Evolutionary conservation across 1,140 invertebrate genomes (phyloP), one percentile per base, ranked within the genome.

Genomic region (Anoplolepis gracilipes): DNA sequence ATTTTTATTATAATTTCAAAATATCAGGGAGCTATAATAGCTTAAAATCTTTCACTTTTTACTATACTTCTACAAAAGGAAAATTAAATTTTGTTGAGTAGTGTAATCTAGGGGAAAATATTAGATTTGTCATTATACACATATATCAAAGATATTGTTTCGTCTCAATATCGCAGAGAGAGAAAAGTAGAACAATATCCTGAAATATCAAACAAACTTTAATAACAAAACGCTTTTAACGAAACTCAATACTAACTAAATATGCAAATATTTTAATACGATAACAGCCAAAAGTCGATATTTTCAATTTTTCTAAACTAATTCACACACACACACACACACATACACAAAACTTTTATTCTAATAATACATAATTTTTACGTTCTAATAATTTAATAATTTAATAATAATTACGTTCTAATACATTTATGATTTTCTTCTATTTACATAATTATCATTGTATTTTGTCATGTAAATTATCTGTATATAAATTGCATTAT

Each of bases 41-140:
- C 22, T 59, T 28, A 22, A 19, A 13, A 76, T 65, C 13, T 49
- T 49, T 25, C 39, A 1, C 0, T 8, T 55, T 22, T 59, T 57
- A 13, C 2, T 57, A n/a, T 19, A 73, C 78, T 82, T 82, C 78
- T 82, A 82, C 78, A 82, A 73, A 82, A 55, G 10, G 25, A 46
- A 57, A 59, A 1, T 82, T 33, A 22, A 59, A 82, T 72, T 57
- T 73, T 82, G 78, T 82, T 82, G 78, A 72, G 67, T 73, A 82
- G 78, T 59, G 67, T 59, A 33, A 73, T 73, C 78, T 73, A 36
- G 53, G 53, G 30, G 57, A 36, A 79, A 79, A 79, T 53, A 79
- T 79, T 25, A 77, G 4, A n/a, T 77, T 39, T 77, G 57, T 77
- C 62, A 77, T 39, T 77, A 57, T 22, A 57, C 46, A 57, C 46